These are phyloP conservation scores for Oreohelix idahoensis DNA, from an alignment of 1,140 invertebrate genomes.

Conservation along the genomic window DNA sequence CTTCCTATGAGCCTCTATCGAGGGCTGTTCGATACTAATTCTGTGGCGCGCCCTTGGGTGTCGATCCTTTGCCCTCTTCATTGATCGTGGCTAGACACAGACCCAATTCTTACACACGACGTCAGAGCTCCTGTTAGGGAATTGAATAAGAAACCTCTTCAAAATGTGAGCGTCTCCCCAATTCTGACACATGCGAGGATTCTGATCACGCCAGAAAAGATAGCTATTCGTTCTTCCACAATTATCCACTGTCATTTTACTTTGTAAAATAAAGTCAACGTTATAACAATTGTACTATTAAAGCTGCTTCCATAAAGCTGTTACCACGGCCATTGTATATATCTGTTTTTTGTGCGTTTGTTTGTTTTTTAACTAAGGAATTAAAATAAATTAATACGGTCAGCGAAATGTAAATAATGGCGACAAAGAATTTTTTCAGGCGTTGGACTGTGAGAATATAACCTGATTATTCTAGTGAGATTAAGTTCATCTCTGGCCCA, in stretches of 20 bases:
- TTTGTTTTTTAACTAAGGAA: too few species aligned
- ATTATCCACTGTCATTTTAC: too few species aligned
- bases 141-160: slow-evolving; percentile 3
- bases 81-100: slow-evolving; percentile 4
- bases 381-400: neutral
- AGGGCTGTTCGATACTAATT: slow-evolving; percentile 3
- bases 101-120: neutral
- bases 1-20: neutral
- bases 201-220: neutral
- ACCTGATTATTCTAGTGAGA: neutral
- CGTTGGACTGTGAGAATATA: neutral
- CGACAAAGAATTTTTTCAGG: neutral
- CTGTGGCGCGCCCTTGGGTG: neutral
- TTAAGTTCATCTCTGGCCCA: neutral
- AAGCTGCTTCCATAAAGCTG: too few species aligned
- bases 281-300: too few species aligned
- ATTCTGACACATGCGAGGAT: neutral
- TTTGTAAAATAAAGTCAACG: too few species aligned
- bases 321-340: too few species aligned
- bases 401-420: neutral
- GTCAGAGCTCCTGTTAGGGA: neutral
- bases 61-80: neutral
- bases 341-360: too few species aligned
- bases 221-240: too few species aligned
- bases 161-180: neutral